A percentile compares a stretch with the other conserved stretches of the same genome.
phyloP scores from a whole-genome alignment of 1,140 invertebrate genomes.

The Neodiprion virginianus region DNA sequence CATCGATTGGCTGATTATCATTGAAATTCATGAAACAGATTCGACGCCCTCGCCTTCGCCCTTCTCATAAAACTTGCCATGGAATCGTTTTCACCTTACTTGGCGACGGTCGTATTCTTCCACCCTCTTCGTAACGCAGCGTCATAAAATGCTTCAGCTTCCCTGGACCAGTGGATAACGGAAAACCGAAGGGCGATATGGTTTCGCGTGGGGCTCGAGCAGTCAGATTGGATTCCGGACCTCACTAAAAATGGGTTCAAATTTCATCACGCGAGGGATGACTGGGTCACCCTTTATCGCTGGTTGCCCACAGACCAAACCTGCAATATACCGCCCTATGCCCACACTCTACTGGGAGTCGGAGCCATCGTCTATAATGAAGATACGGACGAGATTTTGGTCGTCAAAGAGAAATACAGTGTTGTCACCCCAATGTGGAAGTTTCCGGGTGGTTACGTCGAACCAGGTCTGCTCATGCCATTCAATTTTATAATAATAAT shows the following conservation, averaged over 20 bases:
- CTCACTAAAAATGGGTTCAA: slow-evolving; percentile 82
- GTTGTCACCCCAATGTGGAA: slow-evolving; percentile 74
- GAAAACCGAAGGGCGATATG: slow-evolving; percentile 78
- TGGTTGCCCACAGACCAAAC: slow-evolving; percentile 75
- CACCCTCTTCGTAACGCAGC: too few relatives aligned
- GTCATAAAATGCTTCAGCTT: slow-evolving; percentile 64
- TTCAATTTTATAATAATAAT: slow-evolving; percentile 9
- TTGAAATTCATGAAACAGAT: too few relatives aligned
- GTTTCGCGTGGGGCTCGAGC: slow-evolving; percentile 77
- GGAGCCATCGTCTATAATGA: slow-evolving; percentile 86
- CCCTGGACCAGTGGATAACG: slow-evolving; percentile 73
- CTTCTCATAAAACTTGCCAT: background rate
- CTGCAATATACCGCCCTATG: slow-evolving; percentile 79
- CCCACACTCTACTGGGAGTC: slow-evolving; percentile 88
- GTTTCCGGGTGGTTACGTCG: slow-evolving; percentile 89
- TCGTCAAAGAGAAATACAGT: slow-evolving; percentile 74
- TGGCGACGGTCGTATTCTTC: too few relatives aligned
- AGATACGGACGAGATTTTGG: slow-evolving; percentile 73
- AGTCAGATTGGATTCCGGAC: slow-evolving; percentile 79
- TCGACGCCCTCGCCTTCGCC: background rate
- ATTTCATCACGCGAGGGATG: slow-evolving; percentile 84
- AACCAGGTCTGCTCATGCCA: slow-evolving; percentile 69
- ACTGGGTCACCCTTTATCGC: slow-evolving; percentile 79
- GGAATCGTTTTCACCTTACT: too few relatives aligned
- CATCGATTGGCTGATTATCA: too few relatives aligned